Evolutionary conservation across 2,113 vertebrate species (phyloP).

Genomic region (Tachysurus vachellii): DNA sequence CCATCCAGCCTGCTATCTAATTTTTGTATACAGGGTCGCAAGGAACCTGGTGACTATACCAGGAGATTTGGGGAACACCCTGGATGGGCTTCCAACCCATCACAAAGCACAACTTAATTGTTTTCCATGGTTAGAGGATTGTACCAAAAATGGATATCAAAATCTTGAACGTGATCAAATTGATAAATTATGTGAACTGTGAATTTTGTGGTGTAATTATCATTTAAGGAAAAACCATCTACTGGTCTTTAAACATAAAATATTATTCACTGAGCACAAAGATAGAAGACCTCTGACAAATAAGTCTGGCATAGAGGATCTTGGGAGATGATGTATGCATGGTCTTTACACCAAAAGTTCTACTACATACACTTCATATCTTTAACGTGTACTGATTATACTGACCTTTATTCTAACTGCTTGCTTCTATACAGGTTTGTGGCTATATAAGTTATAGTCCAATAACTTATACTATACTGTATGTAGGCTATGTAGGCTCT

Average conservation of each 20-base stretch:
- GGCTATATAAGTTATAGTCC: not conserved
- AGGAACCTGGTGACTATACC: too few relatives aligned
- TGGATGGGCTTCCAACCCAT: too few relatives aligned
- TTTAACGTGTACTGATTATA: not conserved
- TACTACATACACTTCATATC: not conserved
- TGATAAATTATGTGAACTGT: not conserved
- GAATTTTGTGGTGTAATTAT: not conserved
- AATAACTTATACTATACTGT: not conserved
- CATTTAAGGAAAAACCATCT: not conserved
- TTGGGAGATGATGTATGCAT: too few relatives aligned
- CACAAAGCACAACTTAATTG: not conserved
- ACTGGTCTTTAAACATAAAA: not conserved
- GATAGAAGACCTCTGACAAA: not conserved
- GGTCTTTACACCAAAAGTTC: too few relatives aligned
- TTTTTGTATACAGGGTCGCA: too few relatives aligned
- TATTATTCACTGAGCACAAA: not conserved
- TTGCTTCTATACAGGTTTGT: not conserved
- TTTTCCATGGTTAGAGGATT: not conserved
- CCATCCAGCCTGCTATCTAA: too few relatives aligned
- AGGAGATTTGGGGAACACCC: too few relatives aligned
- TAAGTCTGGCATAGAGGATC: too few relatives aligned
- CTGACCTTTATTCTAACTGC: not conserved
- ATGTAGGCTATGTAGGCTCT: not conserved
- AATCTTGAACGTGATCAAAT: not conserved
- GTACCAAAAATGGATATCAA: not conserved